A percentile compares a stretch with the other conserved stretches of the same genome.
Conservation (phyloP, 2,888 invertebrate genomes). For the Amphiduros pacificus region DNA sequence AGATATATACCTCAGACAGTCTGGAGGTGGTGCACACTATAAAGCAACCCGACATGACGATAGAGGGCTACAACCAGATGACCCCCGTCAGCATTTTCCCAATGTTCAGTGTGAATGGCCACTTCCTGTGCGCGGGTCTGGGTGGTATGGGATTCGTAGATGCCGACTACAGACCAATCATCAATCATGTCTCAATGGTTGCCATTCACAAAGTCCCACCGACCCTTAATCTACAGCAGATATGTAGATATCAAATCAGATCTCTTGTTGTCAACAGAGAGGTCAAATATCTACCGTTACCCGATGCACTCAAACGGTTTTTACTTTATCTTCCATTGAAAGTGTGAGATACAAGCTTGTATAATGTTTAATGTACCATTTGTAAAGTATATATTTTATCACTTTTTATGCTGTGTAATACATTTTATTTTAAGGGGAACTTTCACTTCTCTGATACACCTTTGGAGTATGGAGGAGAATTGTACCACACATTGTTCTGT, state of each 20-base stretch:
- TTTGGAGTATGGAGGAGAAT: too few species aligned
- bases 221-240: slow-evolving; percentile 5
- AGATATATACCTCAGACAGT: neutral
- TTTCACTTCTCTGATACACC: too few species aligned
- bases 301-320: slow-evolving; percentile 9
- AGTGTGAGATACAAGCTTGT: too few species aligned
- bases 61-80: neutral
- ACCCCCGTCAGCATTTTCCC: slow-evolving; percentile 8
- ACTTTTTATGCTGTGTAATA: too few species aligned
- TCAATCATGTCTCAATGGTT: neutral
- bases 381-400: too few species aligned
- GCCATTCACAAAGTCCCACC: slow-evolving; percentile 13
- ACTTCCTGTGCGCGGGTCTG: neutral
- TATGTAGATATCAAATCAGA: slow-evolving; percentile 7
- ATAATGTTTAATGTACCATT: too few species aligned
- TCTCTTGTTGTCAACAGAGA: neutral
- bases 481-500: too few species aligned
- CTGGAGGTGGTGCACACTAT: neutral
- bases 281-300: slow-evolving; percentile 3
- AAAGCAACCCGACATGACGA: neutral
- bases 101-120: slow-evolving; percentile 7
- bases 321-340: slow-evolving; percentile 9
- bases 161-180: neutral
- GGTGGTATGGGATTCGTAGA: neutral
- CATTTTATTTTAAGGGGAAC: too few species aligned